These are phyloP conservation scores for Mareca strepera DNA, from an alignment of 2,797 vertebrate species.

Conservation along the genomic window DNA sequence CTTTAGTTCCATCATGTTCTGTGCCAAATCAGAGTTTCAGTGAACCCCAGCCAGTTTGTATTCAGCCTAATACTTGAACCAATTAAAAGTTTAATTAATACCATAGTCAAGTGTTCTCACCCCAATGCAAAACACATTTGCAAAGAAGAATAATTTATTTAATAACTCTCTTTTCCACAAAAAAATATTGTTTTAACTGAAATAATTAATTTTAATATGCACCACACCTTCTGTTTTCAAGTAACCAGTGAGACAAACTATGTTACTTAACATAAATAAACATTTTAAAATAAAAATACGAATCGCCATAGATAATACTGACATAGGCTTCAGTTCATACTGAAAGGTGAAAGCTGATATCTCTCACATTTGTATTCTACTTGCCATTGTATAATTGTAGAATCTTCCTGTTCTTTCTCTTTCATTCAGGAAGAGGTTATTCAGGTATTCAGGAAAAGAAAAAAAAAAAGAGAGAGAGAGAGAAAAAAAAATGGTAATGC, in stretches of 20 bases:
- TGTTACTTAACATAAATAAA: not conserved
- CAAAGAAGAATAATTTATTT: not conserved
- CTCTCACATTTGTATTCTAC: not conserved
- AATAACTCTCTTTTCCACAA: too few species aligned
- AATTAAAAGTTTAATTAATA: conserved; percentile 1
- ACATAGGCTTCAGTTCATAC: not conserved
- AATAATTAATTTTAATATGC: not conserved
- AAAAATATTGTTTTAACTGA: not conserved
- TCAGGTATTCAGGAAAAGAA: not conserved
- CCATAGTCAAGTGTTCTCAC: not conserved
- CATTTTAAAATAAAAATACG: not conserved
- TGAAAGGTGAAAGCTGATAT: not conserved
- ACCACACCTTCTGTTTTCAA: not conserved
- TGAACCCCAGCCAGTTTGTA: not conserved
- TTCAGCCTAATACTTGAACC: not conserved
- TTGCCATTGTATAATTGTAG: not conserved
- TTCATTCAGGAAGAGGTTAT: not conserved
- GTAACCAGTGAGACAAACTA: not conserved
- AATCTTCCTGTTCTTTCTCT: not conserved
- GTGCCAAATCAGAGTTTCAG: not conserved
- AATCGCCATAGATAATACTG: not conserved
- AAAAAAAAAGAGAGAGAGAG: too few species aligned
- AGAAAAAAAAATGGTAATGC: not conserved
- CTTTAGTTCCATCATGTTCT: not conserved
- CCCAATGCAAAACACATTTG: not conserved